Evolutionary conservation across 2,797 vertebrate species (phyloP).

Genomic region (Tarsius wallacei): DNA sequence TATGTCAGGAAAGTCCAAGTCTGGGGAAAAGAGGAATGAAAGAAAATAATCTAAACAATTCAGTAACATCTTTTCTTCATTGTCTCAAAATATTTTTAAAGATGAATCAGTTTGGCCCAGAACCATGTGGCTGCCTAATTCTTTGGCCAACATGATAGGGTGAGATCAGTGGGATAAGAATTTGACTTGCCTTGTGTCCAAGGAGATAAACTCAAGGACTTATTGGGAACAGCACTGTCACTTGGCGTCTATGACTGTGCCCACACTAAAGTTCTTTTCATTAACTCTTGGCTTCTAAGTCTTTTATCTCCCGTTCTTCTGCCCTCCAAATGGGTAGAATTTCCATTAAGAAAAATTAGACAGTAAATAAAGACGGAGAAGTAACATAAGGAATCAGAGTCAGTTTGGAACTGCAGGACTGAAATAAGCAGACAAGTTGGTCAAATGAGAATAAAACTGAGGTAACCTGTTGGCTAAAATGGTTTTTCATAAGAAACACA

Average conservation of each 20-base stretch:
- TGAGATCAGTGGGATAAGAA: not conserved
- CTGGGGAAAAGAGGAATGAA: not conserved
- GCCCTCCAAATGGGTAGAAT: not conserved
- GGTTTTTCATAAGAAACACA: constrained; percentile 3
- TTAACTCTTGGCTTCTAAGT: not conserved
- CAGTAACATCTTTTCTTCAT: constrained; percentile 32
- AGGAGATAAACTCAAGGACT: constrained; percentile 7
- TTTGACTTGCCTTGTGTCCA: not conserved
- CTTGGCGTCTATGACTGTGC: not conserved
- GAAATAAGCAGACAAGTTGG: not conserved
- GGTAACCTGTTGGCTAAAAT: not conserved
- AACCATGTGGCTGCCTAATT: constrained; percentile 42
- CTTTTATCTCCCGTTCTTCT: not conserved
- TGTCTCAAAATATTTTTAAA: constrained; percentile 30
- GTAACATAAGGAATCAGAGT: not conserved
- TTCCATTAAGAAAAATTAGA: constrained; percentile 11
- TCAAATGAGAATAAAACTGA: constrained; percentile 30
- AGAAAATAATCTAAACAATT: constrained; percentile 51
- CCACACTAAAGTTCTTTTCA: not conserved
- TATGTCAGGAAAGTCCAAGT: not conserved
- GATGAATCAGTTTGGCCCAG: not conserved
- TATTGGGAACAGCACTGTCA: too few relatives aligned
- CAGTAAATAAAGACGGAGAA: constrained; percentile 3
- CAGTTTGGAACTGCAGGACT: not conserved
- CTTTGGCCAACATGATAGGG: not conserved